These are phyloP conservation scores for Gymnothorax reevesii DNA, from an alignment of 2,797 vertebrate genomes.

Conservation along the genomic window DNA sequence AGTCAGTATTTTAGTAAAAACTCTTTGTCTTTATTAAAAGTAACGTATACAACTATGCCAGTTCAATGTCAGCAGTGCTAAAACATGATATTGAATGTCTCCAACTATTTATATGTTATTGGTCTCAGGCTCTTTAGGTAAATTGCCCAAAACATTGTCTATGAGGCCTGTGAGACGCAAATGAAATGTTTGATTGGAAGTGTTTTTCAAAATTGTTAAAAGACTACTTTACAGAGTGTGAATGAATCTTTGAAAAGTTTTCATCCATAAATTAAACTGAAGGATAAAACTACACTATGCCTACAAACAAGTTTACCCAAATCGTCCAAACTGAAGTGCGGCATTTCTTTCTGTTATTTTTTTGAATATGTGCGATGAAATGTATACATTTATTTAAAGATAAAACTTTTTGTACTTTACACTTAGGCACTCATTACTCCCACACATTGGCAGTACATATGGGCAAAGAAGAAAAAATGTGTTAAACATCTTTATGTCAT, in stretches of 20 bases:
- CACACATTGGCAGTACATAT: conserved; percentile 6
- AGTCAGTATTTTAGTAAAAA: no score
- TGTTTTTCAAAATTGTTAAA: background rate
- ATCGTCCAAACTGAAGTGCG: background rate
- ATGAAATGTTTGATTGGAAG: background rate
- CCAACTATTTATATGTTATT: background rate
- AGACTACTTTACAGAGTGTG: background rate
- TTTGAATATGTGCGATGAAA: background rate
- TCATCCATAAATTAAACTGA: background rate
- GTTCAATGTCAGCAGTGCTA: background rate
- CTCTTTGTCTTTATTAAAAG: background rate
- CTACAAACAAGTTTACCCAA: background rate
- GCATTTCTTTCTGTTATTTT: background rate
- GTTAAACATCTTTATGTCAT: background rate
- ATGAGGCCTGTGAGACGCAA: background rate
- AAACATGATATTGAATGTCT: background rate
- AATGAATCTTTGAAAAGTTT: background rate
- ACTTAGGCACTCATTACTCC: background rate
- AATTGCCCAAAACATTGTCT: background rate
- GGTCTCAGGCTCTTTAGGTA: background rate
- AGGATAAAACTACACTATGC: background rate
- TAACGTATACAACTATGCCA: background rate
- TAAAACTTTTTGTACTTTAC: background rate
- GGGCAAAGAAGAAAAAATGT: background rate
- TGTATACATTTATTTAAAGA: conserved; percentile 1